Base-by-base conservation (phyloP, 2,797 vertebrate genomes). In the Pteropus rufus region DNA sequence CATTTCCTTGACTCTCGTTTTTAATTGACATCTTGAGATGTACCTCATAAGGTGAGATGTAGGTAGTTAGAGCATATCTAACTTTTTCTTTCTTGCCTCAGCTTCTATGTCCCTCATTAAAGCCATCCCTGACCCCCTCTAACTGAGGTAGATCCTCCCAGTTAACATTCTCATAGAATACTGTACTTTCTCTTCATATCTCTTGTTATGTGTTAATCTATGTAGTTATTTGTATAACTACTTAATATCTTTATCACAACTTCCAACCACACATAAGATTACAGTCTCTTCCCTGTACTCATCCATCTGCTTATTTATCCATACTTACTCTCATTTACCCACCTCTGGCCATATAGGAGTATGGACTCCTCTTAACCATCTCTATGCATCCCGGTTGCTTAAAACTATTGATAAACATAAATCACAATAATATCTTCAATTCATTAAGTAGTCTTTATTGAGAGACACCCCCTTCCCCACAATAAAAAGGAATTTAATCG, bases 391-490 rank as follows among this genome's bases (percentile, higher is more conserved):
- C 72, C 5, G 73, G 39, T 86, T 92, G 56, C 39, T 93, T 94
- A 89, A 90, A 88, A 64, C 29, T 89, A 44, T 41, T 93, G 11
- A 44, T 73, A 60, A 89, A n/a, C 10, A 7, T 64, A 92, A 85
- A n/a, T 93, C 34, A 82, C 56, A 75, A 24, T 84, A n/a, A 24
- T 87, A 44, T 76, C n/a, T 26, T 87, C 92, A 94, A 73, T 95
- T 46, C 69, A 82, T 77, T 94, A 88, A 85, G 49, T 46, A 89
- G 36, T 79, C 60, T 95, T 91, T 87, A 58, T 76, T 76, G 62
- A 92, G 52, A 86, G 31, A 90, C 11, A 1, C 36, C 14, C 19
- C 31, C 9, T 11, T n/a, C 12, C 9, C 10, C 9, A 19, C 16
- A 34, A 5, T 60, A 79, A 70, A 56, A 95, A 96, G 34, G 8